Evolutionary conservation across 2,113 vertebrate species (phyloP), one percentile per base, ranked within the genome.

Genomic region (Ceratotherium simum): DNA sequence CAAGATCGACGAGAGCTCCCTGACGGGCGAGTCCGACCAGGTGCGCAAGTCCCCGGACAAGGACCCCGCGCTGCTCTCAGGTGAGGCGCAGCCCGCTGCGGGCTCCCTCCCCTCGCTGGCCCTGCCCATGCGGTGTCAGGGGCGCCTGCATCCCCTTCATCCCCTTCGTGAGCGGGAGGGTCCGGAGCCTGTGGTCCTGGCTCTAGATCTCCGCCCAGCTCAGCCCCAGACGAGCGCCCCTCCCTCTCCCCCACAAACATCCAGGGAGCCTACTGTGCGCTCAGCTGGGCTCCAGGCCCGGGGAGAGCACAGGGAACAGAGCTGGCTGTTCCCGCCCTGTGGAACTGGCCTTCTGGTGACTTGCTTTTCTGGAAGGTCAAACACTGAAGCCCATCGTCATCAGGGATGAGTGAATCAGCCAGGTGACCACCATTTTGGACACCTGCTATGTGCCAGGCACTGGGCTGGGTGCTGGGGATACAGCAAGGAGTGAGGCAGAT

Each of bases 21-120:
- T 99, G 98, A 99, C 99, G 0, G 99, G 99, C 92, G 99, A 99
- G 98, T 99, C 99, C 2, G 99, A 99, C 98, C 99, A 99, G 73
- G 99, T 99, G 97, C 99, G 99, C 98, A 99, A 99, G 97, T 98
- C 99, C 13, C 99, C 99, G 94, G 99, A 99, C 98, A 99, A 99
- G 95, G 99, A 99, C 98, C 99, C 99, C 58, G 99, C 99, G 99
- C 98, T 99, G 78, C 99, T 99, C 94, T 99, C 99, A 98, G 99
- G 99, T 99, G 98, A 98, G 98, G 42, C 90, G 73, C 0, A 1
- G 51, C 65, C 69, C 1, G 0, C 0, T 0, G 33, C 8, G 62
- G 82, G 73, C 88, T 46, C 75, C 2, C 62, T 60, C 88, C 64
- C 20, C 2, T n/a, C 8, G 56, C 46, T 0, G 0, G 18, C 13